Base-by-base conservation (phyloP, 1,140 invertebrate species). In the Neodiprion pinetum region DNA sequence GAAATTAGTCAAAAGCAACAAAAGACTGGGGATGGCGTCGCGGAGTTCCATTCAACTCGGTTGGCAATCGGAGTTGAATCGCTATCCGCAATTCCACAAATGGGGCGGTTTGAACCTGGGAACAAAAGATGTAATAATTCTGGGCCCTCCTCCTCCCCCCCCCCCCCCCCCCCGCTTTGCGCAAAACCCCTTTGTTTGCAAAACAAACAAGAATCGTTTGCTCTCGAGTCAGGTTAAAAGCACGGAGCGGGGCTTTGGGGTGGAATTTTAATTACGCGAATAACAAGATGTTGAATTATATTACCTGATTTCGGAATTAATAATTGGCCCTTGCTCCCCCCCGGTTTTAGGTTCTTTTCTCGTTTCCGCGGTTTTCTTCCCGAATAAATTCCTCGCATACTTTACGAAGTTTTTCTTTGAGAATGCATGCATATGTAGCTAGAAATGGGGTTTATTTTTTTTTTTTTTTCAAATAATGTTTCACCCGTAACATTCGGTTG, bases 71-170 rank as follows among this genome's bases (percentile, higher is more conserved):
- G 75, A 76, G 81, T 77, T 79, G 81, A 76, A 88, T 86, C 85
- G 82, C 85, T 85, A 87, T 88, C 85, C 83, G 83, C 85, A 86
- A 87, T 87, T 87, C 84, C 83, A 76, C 83, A 86, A 88, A 88
- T 87, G 84, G 86, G 82, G 85, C 84, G 85, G 78, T 87, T 86
- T 81, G 82, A 82, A 81, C 79, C 81, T 85, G 80, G 78, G 82
- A 86, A 88, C 87, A 88, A 88, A 88, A 88, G 87, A 86, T 87
- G 84, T 87, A 88, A 88, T 88, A 88, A 88, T 87, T 88, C 82
- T 86, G 84, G 79, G 77, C 80, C 78, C 80, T 78, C 81, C 69
- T 17, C 17, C 70, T 73, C 72, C 49, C 28, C 68, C 71, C 53
- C 21, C 71, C 12, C 23, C 72, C 69, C 21, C 67, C 48, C 49